A percentile compares a stretch with the other conserved stretches of the same genome.
phyloP scores from a whole-genome alignment of 2,888 invertebrate genomes.

The Acanthopleura granulata region DNA sequence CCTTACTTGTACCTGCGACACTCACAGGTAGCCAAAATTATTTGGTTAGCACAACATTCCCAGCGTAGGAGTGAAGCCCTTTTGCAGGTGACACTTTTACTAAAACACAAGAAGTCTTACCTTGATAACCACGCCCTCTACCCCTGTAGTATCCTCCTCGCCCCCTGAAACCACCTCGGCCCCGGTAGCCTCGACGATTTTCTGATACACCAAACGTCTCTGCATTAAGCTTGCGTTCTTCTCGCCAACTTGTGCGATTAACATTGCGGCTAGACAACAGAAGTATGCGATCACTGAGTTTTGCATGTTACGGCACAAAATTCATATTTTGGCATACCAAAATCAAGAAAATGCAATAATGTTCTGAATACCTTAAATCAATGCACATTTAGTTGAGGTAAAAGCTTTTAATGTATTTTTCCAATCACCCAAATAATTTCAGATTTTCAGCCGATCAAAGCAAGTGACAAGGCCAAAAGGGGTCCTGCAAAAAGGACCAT shows the following conservation, averaged over 20 bases:
- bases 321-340: too few species aligned
- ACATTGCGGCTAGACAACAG: slow-evolving; percentile 79
- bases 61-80: neutral
- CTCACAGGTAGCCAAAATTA: neutral
- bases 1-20: too few species aligned
- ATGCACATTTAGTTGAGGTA: too few species aligned
- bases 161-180: slow-evolving; percentile 52
- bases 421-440: too few species aligned
- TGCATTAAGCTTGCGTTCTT: slow-evolving; percentile 94
- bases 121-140: slow-evolving; percentile 39
- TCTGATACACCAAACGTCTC: slow-evolving; percentile 96
- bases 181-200: slow-evolving; percentile 52
- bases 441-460: too few species aligned
- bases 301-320: too few species aligned
- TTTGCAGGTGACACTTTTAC: neutral
- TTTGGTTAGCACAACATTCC: neutral
- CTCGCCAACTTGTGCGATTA: slow-evolving; percentile 92
- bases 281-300: neutral
- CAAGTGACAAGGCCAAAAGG: too few species aligned
- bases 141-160: slow-evolving; percentile 32
- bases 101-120: slow-evolving; percentile 22
- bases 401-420: too few species aligned
- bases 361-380: too few species aligned
- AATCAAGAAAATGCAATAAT: too few species aligned
- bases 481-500: too few species aligned